Evolutionary conservation across 2,888 invertebrate genomes (phyloP), one percentile per base, ranked within the genome.

Genomic region (Meloe dianella): DNA sequence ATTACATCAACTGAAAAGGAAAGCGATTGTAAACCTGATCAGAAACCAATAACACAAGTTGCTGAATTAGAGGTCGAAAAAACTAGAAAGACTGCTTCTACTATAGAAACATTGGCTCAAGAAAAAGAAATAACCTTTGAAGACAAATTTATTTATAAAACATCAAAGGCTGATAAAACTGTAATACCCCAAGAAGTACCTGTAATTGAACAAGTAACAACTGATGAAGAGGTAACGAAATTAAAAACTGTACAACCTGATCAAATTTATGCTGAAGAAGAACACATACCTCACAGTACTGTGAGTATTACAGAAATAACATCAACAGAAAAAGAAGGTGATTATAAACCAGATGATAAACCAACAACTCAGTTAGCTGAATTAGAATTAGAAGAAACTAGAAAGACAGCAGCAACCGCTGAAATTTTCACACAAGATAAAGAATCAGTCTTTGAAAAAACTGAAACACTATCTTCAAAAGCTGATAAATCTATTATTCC

Each of bases 401-500:
- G 74, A 73, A 57, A 32, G 51, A 64, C 77, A 20, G 68, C 71
- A 54, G 71, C 73, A 29, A 72, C 69, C 0, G 66, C 60, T 60
- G 38, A 74, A 63, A 78, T 78, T 67, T 70, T 75, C 47, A 65
- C 65, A 27, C 71, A 68, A 47, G 66, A 74, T 63, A 57, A 65
- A 17, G 79, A 80, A 80, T 38, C 72, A 76, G 56, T 72, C 69
- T 20, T 84, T 80, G 58, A 66, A 8, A 35, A 30, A 66, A 54
- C 57, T 70, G 17, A 30, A 57, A 32, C 51, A 32, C 30, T 83
- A 72, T 74, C 82, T 70, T 85, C 84, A 0, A 85, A 80, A 66
- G 89, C 89, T 30, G 63, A 66, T 60, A 70, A 73, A 61, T 63
- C 86, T 8, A 81, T 79, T 22, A 75, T 86, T 14, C 74, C 73